Evolutionary conservation across 2,113 vertebrate species (phyloP), one percentile per base, ranked within the genome.

Genomic region (Catharus fuscescens): DNA sequence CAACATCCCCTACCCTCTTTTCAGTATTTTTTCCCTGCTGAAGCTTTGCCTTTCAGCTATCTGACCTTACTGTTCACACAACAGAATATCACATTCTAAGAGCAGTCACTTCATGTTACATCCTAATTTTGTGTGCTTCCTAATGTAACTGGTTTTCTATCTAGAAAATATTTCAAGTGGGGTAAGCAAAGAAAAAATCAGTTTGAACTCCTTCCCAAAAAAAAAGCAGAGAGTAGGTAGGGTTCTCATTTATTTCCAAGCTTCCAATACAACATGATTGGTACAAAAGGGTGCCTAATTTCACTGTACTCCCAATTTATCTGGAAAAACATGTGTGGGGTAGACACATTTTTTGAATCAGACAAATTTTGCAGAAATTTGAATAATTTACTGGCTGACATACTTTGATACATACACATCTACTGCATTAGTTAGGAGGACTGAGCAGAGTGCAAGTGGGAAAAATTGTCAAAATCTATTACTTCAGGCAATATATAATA

Each of bases 1-100:
- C 21, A 36, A 3, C 20, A 50, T 5, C 2, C 4, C 6, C 29
- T 21, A 14, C 4, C 4, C 6, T 0, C 0, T 13, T 73, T 29
- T 19, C 11, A 82, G 1, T 25, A 18, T 19, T 64, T 31, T 57
- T 81, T 18, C 5, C 29, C 12, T 44, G 18, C 2, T 64, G 24
- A 18, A 48, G 7, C 26, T 66, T 77, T 36, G 42, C 9, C 10
- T 60, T 66, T 42, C 56, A 56, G 8, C 14, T 11, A 8, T 3
- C 6, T 17, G 8, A 10, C 9, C n/a, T 81, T 31, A 14, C 11
- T 54, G 6, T 29, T 24, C 7, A 1, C 66, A 53, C 4, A 72
- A 54, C 0, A 82, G 28, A 57, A 13, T 15, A 42, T 34, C 50
- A 52, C 16, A 7, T 44, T 44, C 7, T 36, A 65, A 60, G 18